A percentile compares a stretch with the other conserved stretches of the same genome.
These are phyloP conservation scores for Macroramphosus scolopax DNA, from an alignment of 2,797 vertebrate genomes.

Conservation along the genomic window DNA sequence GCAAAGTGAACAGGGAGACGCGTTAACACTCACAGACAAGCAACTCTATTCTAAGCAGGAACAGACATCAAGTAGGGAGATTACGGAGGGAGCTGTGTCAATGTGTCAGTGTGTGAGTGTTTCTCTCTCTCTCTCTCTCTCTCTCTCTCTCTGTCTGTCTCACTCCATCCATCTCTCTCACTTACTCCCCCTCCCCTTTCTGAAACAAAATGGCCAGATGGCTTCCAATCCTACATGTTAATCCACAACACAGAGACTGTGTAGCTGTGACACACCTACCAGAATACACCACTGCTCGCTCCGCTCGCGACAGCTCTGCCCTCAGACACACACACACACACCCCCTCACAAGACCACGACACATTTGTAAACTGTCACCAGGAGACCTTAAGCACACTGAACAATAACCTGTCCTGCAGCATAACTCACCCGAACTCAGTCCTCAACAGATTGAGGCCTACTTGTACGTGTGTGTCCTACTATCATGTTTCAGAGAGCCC, in stretches of 20 bases:
- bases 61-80: conserved; percentile 70
- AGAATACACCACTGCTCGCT: conserved; percentile 38
- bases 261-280: conserved; percentile 69
- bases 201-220: conserved; percentile 79
- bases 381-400: conserved; percentile 29
- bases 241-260: conserved; percentile 75
- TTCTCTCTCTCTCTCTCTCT: conserved; percentile 36
- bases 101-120: conserved; percentile 76
- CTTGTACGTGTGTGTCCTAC: conserved; percentile 49
- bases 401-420: conserved; percentile 44
- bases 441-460: conserved; percentile 65
- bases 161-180: conserved; percentile 60
- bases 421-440: conserved; percentile 49
- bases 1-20: conserved; percentile 11
- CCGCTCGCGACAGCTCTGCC: conserved; percentile 30
- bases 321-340: conserved; percentile 37
- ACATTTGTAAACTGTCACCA: conserved; percentile 41
- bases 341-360: conserved; percentile 16
- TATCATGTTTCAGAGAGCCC: conserved; percentile 72
- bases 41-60: conserved; percentile 55
- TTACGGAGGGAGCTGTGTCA: conserved; percentile 71
- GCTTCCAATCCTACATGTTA: conserved; percentile 79
- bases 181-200: conserved; percentile 63
- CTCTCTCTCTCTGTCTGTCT: conserved; percentile 59
- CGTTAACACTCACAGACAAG: conserved; percentile 21